Percentiles rank a stretch among this genome's conserved stretches.
Conservation (phyloP, 2,888 invertebrate species). For the Clepsis dumicolana region DNA sequence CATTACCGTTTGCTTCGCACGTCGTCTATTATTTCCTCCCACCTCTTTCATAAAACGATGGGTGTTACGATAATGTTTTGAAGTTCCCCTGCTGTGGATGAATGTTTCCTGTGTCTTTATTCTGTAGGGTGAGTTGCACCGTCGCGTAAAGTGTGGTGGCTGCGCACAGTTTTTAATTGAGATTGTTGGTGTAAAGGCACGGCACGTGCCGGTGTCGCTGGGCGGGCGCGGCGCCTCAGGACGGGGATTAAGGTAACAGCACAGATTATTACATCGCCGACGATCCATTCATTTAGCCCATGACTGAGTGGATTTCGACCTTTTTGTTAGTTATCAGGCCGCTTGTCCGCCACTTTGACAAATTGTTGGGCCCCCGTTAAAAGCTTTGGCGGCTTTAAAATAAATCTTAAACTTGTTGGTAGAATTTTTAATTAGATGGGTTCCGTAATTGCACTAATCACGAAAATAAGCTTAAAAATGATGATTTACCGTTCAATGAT, state of each 20-base stretch:
- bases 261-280: constrained; percentile 52
- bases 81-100: background rate
- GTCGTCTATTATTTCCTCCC: background rate
- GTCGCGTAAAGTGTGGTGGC: background rate
- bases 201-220: constrained; percentile 32
- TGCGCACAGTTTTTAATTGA: constrained; percentile 23
- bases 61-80: background rate
- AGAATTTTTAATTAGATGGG: background rate
- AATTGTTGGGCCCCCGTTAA: constrained; percentile 14
- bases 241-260: constrained; percentile 54
- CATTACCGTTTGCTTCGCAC: background rate
- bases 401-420: background rate
- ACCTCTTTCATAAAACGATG: background rate
- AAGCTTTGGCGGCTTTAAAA: constrained; percentile 3
- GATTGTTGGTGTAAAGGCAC: background rate
- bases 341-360: constrained; percentile 43
- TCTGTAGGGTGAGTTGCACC: background rate
- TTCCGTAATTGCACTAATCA: background rate
- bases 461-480: background rate
- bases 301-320: constrained; percentile 57
- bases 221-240: constrained; percentile 8
- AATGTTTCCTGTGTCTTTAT: background rate
- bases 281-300: constrained; percentile 58
- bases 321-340: constrained; percentile 58
- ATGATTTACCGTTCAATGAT: background rate